Evolutionary conservation across 2,113 vertebrate genomes (phyloP), one percentile per base, ranked within the genome.

Genomic region (Poeciliopsis prolifica): DNA sequence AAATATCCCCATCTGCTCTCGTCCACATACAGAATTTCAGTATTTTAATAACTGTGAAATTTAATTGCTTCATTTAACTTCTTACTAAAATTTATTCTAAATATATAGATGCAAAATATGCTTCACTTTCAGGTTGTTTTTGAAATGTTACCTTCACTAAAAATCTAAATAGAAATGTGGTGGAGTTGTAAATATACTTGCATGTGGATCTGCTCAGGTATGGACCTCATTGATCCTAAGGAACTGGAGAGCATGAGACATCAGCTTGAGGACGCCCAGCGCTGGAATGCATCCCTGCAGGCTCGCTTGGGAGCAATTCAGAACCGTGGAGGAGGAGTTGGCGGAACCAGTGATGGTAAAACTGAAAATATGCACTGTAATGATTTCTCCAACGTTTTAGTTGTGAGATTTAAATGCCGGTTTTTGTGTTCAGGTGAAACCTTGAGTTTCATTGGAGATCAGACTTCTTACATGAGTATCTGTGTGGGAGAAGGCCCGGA

Each of bases 391-490:
- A 61, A 31, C 7, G 29, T 51, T 19, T 3, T n/a, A n/a, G 17
- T 68, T 54, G 19, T 7, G 19, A 14, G 0, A 60, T 54, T 22
- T 40, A 30, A 61, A 63, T n/a, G 5, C 6, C 24, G 1, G 67
- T 66, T 37, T 30, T 24, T 5, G 72, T 68, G 88, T 88, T 80
- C 72, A 98, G 97, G 94, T 65, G 97, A 98, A 81, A 94, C 95
- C 0, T 78, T 96, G 7, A 97, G 96, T 82, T 96, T 96, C 92
- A 94, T 95, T 78, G 96, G 96, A 17, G 97, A 99, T 86, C 97
- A 98, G 89, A 99, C 98, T 0, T 97, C 98, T 48, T 99, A 99
- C 26, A 95, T 99, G 94, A 99, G 97, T 81, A 98, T 99, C 89
- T 98, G 96, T 89, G 91, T 98, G 68, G 95, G 95, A 70, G 96